phyloP scores from a whole-genome alignment of 2,797 vertebrate genomes.

The Apodemus agrarius region DNA sequence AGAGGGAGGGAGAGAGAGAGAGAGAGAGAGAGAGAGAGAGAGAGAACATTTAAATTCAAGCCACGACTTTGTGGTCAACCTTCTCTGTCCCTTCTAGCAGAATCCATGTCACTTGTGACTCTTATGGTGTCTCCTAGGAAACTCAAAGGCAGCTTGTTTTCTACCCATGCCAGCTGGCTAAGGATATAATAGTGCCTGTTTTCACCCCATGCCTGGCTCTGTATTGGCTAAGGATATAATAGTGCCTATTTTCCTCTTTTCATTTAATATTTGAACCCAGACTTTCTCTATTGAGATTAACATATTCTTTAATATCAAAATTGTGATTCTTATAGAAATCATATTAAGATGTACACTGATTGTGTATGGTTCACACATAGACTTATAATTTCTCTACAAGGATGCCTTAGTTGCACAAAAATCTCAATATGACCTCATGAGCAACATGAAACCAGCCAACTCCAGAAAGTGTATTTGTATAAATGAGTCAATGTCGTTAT shows the following conservation, averaged over 20 bases:
- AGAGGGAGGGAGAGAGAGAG: not conserved
- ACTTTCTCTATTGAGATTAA: constrained; percentile 19
- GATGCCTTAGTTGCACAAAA: too few relatives aligned
- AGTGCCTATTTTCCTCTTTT: not conserved
- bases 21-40: not conserved
- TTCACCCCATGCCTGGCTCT: not conserved
- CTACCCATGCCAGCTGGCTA: not conserved
- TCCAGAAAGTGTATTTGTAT: not conserved
- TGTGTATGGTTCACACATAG: not conserved
- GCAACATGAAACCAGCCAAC: not conserved
- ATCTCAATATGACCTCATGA: not conserved
- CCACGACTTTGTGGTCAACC: not conserved
- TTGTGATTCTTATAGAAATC: not conserved
- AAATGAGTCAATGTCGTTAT: not conserved
- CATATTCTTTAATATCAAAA: not conserved
- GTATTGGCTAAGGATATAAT: not conserved
- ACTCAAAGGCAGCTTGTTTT: not conserved
- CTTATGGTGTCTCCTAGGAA: not conserved
- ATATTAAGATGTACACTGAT: not conserved
- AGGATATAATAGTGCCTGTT: not conserved
- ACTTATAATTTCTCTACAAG: not conserved
- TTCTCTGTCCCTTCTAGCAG: not conserved
- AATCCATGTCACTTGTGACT: not conserved
- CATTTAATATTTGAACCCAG: constrained; percentile 26
- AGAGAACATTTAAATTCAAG: not conserved